These are phyloP conservation scores for Antennarius maculatus DNA, from an alignment of 2,797 vertebrate genomes.

Conservation along the genomic window DNA sequence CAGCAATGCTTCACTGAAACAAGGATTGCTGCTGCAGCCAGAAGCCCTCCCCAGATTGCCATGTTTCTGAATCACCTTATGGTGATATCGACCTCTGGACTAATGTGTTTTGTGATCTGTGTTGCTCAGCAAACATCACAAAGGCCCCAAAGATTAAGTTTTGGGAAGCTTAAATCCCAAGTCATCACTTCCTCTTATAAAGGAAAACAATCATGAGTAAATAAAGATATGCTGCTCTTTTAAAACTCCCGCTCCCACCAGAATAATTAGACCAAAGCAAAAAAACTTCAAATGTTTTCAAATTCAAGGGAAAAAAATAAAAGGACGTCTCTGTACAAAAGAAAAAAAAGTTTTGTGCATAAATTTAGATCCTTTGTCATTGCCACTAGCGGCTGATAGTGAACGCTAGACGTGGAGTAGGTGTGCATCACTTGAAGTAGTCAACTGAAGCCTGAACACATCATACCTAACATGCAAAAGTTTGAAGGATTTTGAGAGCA, in stretches of 20 bases:
- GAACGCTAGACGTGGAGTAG: too few relatives aligned
- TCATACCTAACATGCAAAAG: too few relatives aligned
- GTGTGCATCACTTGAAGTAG: too few relatives aligned
- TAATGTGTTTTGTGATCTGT: conserved; percentile 40
- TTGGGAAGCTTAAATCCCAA: conserved; percentile 21
- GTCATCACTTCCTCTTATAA: conserved; percentile 1
- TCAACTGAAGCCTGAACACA: too few relatives aligned
- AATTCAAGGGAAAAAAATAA: too few relatives aligned
- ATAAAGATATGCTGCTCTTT: neutral
- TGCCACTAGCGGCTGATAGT: too few relatives aligned
- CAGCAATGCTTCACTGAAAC: conserved; percentile 36
- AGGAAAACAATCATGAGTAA: neutral
- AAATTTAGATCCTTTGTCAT: too few relatives aligned
- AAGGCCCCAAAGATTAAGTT: conserved; percentile 15
- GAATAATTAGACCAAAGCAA: too few relatives aligned
- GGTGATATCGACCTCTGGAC: conserved; percentile 51
- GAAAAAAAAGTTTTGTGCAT: too few relatives aligned
- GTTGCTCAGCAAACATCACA: conserved; percentile 39
- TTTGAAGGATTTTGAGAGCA: too few relatives aligned
- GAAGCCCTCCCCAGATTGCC: conserved; percentile 14
- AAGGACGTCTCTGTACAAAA: neutral
- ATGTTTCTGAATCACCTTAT: conserved; percentile 45
- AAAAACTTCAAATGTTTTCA: too few relatives aligned
- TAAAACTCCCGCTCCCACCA: too few relatives aligned
- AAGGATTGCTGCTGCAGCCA: conserved; percentile 27